Percentiles rank a stretch among this genome's conserved stretches.
Evolutionary conservation across 2,888 invertebrate genomes (phyloP).

Genomic region (Desoria tigrina): DNA sequence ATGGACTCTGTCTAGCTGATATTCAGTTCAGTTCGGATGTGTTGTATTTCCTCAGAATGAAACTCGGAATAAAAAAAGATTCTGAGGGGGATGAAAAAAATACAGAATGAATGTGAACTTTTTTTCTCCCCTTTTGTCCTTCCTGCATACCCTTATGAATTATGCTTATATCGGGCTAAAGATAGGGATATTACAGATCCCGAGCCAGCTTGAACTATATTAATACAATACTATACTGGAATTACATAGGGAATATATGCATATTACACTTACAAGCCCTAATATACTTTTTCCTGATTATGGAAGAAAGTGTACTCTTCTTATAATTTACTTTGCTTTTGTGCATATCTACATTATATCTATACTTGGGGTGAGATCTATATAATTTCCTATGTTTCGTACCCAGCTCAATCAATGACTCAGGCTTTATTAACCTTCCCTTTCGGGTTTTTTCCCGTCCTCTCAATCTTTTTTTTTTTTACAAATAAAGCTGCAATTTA

Average conservation of each 20-base stretch:
- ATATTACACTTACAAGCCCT: not conserved
- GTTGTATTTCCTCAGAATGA: slow-evolving; percentile 4
- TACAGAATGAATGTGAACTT: slow-evolving; percentile 18
- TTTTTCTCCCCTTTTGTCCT: slow-evolving; percentile 15
- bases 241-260: too few species aligned
- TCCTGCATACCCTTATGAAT: slow-evolving; percentile 11
- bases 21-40: too few species aligned
- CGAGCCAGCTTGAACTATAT: not conserved
- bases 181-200: not conserved
- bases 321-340: slow-evolving; percentile 4
- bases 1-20: slow-evolving; percentile 15
- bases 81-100: slow-evolving; percentile 42
- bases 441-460: not conserved
- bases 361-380: not conserved
- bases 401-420: slow-evolving; percentile 6
- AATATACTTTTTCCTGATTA: not conserved
- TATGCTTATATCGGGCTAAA: not conserved
- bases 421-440: slow-evolving; percentile 6
- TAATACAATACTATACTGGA: slow-evolving; percentile 3
- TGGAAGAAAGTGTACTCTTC: not conserved
- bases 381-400: not conserved
- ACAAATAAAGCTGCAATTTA: too few species aligned
- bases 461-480: too few species aligned
- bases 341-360: too few species aligned
- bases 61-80: slow-evolving; percentile 10